A percentile compares a stretch with the other conserved stretches of the same genome.
Conservation (phyloP, 1,140 invertebrate genomes). For the Drosophila gunungcola region DNA sequence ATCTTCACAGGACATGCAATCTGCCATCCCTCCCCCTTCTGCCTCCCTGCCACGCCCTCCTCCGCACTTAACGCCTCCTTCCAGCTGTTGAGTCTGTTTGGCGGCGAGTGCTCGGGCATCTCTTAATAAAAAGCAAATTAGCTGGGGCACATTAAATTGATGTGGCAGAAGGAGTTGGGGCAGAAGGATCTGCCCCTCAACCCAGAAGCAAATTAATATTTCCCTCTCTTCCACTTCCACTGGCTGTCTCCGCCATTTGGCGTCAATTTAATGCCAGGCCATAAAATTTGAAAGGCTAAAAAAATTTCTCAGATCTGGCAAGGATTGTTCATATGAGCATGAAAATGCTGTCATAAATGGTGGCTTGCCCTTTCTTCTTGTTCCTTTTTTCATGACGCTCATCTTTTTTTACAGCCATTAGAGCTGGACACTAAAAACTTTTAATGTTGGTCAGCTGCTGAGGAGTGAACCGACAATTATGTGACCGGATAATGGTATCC, state of each 20-base stretch:
- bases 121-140: conserved; percentile 79
- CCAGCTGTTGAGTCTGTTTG: conserved; percentile 17
- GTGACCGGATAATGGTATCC: conserved; percentile 37
- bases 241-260: conserved; percentile 20
- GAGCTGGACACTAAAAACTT: conserved; percentile 40
- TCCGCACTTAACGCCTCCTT: conserved; percentile 26
- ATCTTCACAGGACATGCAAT: conserved; percentile 37
- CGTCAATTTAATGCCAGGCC: conserved; percentile 57
- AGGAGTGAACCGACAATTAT: conserved; percentile 39
- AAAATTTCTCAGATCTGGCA: conserved; percentile 30
- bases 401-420: conserved; percentile 38
- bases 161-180: conserved; percentile 40
- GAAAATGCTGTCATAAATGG: conserved; percentile 46
- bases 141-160: conserved; percentile 73
- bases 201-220: conserved; percentile 44
- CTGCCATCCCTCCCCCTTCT: neutral
- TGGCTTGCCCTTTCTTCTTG: conserved; percentile 5
- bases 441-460: conserved; percentile 48
- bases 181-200: conserved; percentile 10
- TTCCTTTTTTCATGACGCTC: conserved; percentile 7
- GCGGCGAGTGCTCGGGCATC: conserved; percentile 32
- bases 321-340: conserved; percentile 60
- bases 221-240: conserved; percentile 6
- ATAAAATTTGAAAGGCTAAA: conserved; percentile 64
- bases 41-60: neutral